phyloP scores from a whole-genome alignment of 1,140 invertebrate species.

The Drosophila elegans region DNA sequence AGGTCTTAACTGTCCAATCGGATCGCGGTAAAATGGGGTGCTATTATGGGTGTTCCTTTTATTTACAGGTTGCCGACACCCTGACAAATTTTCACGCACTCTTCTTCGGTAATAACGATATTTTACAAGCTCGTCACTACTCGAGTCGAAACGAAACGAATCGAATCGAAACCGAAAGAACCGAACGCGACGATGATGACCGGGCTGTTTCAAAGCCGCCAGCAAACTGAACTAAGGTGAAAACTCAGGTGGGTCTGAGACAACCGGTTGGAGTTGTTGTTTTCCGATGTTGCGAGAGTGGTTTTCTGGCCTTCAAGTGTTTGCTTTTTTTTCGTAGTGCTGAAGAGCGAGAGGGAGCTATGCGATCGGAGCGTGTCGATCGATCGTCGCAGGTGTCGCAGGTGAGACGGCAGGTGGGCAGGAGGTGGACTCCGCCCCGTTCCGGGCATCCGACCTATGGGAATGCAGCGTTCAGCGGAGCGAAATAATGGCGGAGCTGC shows the following conservation, averaged over 20 bases:
- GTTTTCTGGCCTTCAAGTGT: background rate
- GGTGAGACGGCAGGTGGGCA: constrained; percentile 61
- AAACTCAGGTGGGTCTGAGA: constrained; percentile 68
- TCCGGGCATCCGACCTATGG: constrained; percentile 40
- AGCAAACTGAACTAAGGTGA: constrained; percentile 71
- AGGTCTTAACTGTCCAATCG: constrained; percentile 13
- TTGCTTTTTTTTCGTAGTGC: background rate
- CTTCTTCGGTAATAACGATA: constrained; percentile 1
- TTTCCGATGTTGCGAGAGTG: constrained; percentile 8
- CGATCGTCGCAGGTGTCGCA: constrained; percentile 68
- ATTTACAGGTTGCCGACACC: constrained; percentile 11
- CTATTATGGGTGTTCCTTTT: background rate
- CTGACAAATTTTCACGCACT: constrained; percentile 14
- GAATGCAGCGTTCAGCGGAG: constrained; percentile 29
- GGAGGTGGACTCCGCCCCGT: constrained; percentile 57
- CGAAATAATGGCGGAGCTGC: constrained; percentile 68
- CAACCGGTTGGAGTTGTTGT: constrained; percentile 50
- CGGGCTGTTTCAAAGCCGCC: constrained; percentile 74
- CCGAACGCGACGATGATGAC: constrained; percentile 65
- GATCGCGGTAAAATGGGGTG: background rate
- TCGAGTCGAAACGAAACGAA: constrained; percentile 4
- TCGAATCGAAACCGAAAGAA: constrained; percentile 17
- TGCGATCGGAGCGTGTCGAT: constrained; percentile 59
- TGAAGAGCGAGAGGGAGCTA: constrained; percentile 60
- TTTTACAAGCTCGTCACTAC: background rate